These are phyloP conservation scores for Cephus nigrinus DNA, from an alignment of 2,888 invertebrate genomes.

Conservation along the genomic window DNA sequence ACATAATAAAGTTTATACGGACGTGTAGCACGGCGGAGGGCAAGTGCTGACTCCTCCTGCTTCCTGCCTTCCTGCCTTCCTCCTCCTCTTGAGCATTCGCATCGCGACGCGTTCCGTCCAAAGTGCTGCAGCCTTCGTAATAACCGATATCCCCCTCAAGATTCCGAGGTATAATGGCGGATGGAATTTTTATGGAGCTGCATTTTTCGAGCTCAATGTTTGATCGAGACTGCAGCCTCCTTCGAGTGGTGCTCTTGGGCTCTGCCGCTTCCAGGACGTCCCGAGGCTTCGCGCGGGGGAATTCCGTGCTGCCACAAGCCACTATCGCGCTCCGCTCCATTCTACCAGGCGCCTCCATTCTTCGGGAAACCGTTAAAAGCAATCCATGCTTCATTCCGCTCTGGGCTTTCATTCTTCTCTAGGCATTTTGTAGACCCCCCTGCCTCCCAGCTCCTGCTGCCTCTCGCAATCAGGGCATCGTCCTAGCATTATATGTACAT, in stretches of 20 bases:
- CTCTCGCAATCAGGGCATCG: too few relatives aligned
- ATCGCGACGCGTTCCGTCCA: slow-evolving; percentile 1
- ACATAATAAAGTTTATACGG: too few relatives aligned
- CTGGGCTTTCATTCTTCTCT: slow-evolving; percentile 36
- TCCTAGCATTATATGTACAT: too few relatives aligned
- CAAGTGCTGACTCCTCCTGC: too few relatives aligned
- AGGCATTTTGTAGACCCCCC: slow-evolving; percentile 30
- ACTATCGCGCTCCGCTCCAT: slow-evolving; percentile 25
- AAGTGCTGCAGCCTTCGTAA: slow-evolving; percentile 25
- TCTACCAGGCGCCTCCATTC: slow-evolving; percentile 46
- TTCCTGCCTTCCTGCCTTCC: too few relatives aligned
- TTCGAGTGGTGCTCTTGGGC: neutral
- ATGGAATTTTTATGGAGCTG: slow-evolving; percentile 54
- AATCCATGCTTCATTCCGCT: slow-evolving; percentile 54
- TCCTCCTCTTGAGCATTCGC: neutral
- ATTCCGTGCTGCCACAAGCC: neutral
- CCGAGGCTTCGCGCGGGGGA: too few relatives aligned
- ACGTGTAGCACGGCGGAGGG: too few relatives aligned
- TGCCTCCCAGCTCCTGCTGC: too few relatives aligned
- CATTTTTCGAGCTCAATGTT: slow-evolving; percentile 56
- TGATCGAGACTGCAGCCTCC: slow-evolving; percentile 39
- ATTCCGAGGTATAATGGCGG: slow-evolving; percentile 49
- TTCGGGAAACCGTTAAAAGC: slow-evolving; percentile 53
- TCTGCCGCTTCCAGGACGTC: neutral
- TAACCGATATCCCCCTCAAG: slow-evolving; percentile 43